phyloP scores from a whole-genome alignment of 1,140 invertebrate species.

The Cataglyphis hispanica region DNA sequence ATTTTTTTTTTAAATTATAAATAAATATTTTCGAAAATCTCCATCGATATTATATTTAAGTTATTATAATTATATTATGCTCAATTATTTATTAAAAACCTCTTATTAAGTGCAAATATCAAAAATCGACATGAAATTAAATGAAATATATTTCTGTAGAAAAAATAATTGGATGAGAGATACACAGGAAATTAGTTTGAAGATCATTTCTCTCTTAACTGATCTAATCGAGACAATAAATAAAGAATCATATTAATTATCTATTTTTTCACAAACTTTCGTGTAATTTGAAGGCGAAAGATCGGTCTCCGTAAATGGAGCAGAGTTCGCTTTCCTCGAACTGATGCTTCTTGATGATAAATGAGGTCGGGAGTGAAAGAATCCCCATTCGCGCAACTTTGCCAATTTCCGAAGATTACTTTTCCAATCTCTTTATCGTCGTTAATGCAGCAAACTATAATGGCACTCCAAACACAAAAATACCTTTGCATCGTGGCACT shows the following conservation, averaged over 20 bases:
- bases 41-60: background rate
- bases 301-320: slow-evolving; percentile 5
- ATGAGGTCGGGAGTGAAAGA: slow-evolving; percentile 16
- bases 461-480: slow-evolving; percentile 31
- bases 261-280: slow-evolving; percentile 3
- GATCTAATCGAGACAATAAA: background rate
- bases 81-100: background rate
- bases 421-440: slow-evolving; percentile 33
- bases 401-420: slow-evolving; percentile 63
- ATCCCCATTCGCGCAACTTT: slow-evolving; percentile 41
- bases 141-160: background rate
- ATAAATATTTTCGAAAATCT: background rate
- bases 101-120: background rate
- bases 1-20: background rate
- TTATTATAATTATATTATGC: background rate
- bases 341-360: slow-evolving; percentile 34
- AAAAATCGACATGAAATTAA: background rate
- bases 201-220: background rate
- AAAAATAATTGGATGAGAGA: background rate
- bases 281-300: slow-evolving; percentile 9
- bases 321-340: background rate
- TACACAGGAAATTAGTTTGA: background rate
- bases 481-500: slow-evolving; percentile 42
- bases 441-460: slow-evolving; percentile 28
- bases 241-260: slow-evolving; percentile 20